A percentile compares a stretch with the other conserved stretches of the same genome.
These are phyloP conservation scores for Pseudachorutes palmiensis DNA, from an alignment of 1,140 invertebrate species.

Conservation along the genomic window DNA sequence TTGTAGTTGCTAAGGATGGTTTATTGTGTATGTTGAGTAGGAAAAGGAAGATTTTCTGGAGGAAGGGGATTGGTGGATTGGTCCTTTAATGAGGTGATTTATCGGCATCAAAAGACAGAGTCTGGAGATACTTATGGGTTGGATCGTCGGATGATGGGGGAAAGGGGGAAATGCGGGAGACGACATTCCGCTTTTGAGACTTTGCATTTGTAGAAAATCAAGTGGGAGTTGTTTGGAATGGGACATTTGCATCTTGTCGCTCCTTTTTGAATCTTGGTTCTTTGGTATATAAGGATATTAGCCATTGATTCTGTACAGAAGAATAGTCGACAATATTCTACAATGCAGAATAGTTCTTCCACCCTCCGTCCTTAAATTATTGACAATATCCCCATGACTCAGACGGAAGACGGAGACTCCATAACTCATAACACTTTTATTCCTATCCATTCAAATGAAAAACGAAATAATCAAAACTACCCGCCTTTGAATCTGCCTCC, in stretches of 20 bases:
- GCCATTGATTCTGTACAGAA: constrained; percentile 32
- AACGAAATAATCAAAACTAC: neutral
- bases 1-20: too few relatives aligned
- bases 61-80: neutral
- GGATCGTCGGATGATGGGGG: constrained; percentile 30
- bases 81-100: constrained; percentile 37
- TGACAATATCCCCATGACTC: constrained; percentile 32
- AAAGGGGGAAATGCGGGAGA: constrained; percentile 25
- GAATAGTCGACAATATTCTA: neutral
- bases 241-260: constrained; percentile 32
- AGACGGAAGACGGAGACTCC: constrained; percentile 26
- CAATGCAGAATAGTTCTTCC: neutral
- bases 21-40: too few relatives aligned
- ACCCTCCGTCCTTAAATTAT: constrained; percentile 31
- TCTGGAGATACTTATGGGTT: constrained; percentile 32
- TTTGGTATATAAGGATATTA: constrained; percentile 11
- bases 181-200: too few relatives aligned
- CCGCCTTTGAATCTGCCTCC: neutral
- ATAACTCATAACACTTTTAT: constrained; percentile 32
- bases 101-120: constrained; percentile 34
- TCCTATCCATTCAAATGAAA: constrained; percentile 22
- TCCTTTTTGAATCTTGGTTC: constrained; percentile 9
- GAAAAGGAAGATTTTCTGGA: too few relatives aligned
- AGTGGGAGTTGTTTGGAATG: constrained; percentile 32
- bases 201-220: constrained; percentile 13